phyloP scores from a whole-genome alignment of 2,888 invertebrate species.

The Aporophyla nigra region DNA sequence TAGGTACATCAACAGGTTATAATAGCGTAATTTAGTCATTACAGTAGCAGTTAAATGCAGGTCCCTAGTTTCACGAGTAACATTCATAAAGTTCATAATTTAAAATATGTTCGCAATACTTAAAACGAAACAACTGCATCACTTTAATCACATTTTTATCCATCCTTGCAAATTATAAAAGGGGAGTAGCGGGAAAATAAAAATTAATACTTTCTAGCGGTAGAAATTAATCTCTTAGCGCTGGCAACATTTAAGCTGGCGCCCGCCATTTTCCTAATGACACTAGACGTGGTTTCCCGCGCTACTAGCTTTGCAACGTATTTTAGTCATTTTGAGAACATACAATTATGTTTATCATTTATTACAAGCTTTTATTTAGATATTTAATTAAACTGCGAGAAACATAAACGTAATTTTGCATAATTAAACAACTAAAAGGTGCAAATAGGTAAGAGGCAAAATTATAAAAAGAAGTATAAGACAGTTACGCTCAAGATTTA shows the following conservation, averaged over 20 bases:
- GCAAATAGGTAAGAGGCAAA: background rate
- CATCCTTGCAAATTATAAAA: conserved; percentile 59
- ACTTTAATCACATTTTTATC: conserved; percentile 59
- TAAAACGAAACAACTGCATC: conserved; percentile 48
- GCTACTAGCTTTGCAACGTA: conserved; percentile 65
- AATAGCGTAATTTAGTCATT: background rate
- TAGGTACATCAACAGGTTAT: background rate
- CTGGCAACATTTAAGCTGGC: conserved; percentile 81
- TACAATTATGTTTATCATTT: conserved; percentile 50
- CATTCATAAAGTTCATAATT: conserved; percentile 12
- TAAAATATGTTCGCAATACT: conserved; percentile 23
- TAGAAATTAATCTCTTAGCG: conserved; percentile 71
- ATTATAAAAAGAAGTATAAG: background rate
- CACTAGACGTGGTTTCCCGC: conserved; percentile 73
- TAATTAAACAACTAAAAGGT: background rate
- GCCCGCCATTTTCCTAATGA: conserved; percentile 83
- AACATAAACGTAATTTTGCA: background rate
- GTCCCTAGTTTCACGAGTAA: background rate
- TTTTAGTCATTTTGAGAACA: conserved; percentile 61
- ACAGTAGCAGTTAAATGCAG: background rate
- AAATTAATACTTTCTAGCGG: conserved; percentile 70
- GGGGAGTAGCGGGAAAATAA: conserved; percentile 69
- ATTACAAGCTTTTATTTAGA: conserved; percentile 14
- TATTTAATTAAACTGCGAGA: background rate
- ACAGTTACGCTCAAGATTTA: background rate